Evolutionary conservation across 2,888 invertebrate species (phyloP).

Genomic region (Hecatera dysodea): DNA sequence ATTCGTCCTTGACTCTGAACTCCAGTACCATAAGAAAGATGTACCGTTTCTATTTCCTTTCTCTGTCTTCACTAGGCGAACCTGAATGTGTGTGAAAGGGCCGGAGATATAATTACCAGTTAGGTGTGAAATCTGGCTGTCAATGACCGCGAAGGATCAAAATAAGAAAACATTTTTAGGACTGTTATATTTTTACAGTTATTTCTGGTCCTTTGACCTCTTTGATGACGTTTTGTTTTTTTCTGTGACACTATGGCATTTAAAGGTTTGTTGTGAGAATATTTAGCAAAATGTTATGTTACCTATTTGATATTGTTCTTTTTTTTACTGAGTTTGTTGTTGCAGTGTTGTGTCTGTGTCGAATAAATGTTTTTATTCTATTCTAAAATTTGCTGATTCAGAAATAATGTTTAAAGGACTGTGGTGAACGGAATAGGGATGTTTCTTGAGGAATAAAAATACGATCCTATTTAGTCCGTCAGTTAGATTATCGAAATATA

Average conservation of each 20-base stretch:
- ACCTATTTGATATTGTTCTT: no score
- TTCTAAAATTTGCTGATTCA: background rate
- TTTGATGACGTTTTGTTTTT: slow-evolving; percentile 39
- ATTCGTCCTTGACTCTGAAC: slow-evolving; percentile 88
- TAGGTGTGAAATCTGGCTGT: slow-evolving; percentile 83
- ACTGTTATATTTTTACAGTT: slow-evolving; percentile 81
- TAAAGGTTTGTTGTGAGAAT: background rate
- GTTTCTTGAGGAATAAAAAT: no score
- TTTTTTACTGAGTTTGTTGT: no score
- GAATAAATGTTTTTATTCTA: no score
- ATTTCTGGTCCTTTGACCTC: slow-evolving; percentile 79
- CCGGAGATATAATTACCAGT: slow-evolving; percentile 76
- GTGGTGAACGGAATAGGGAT: no score
- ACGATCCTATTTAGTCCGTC: no score
- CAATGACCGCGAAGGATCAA: slow-evolving; percentile 88
- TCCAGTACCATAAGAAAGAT: slow-evolving; percentile 78
- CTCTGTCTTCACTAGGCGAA: slow-evolving; percentile 66
- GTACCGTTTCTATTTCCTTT: slow-evolving; percentile 83
- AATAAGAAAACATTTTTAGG: slow-evolving; percentile 76
- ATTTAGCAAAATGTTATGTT: background rate
- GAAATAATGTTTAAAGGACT: background rate
- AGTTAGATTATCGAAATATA: no score
- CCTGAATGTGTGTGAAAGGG: slow-evolving; percentile 70
- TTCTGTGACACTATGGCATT: background rate
- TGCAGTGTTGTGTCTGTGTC: no score